phyloP scores from a whole-genome alignment of 2,797 vertebrate genomes.

The Trachurus trachurus region DNA sequence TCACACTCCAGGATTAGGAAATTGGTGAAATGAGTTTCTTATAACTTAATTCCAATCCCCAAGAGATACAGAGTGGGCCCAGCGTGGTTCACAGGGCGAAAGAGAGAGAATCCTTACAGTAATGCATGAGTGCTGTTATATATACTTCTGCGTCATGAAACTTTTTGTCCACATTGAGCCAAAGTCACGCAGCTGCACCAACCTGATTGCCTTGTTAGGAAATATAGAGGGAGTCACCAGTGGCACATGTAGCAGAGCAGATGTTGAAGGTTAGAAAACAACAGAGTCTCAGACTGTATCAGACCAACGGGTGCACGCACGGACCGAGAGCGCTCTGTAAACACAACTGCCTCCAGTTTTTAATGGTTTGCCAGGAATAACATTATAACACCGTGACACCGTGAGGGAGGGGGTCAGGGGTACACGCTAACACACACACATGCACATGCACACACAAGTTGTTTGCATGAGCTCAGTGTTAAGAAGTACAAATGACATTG shows the following conservation, averaged over 20 bases:
- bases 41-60: conserved; percentile 16
- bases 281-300: conserved; percentile 47
- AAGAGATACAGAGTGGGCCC: conserved; percentile 14
- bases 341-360: conserved; percentile 49
- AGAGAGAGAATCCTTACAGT: neutral
- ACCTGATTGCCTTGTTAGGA: conserved; percentile 68
- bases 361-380: conserved; percentile 45
- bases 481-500: conserved; percentile 16
- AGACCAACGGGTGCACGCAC: conserved; percentile 48
- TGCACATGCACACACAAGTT: neutral
- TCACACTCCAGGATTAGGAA: conserved; percentile 62
- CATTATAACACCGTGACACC: conserved; percentile 17
- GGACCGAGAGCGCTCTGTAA: conserved; percentile 49
- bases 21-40: conserved; percentile 44
- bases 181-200: conserved; percentile 38
- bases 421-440: neutral
- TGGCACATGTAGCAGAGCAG: conserved; percentile 57
- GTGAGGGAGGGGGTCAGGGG: neutral
- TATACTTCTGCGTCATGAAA: conserved; percentile 17
- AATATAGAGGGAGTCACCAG: conserved; percentile 41
- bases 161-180: conserved; percentile 7
- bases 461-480: conserved; percentile 30
- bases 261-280: conserved; percentile 55
- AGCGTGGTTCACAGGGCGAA: conserved; percentile 9
- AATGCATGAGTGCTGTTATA: neutral